These are phyloP conservation scores for Andricus curvator DNA, from an alignment of 2,888 invertebrate genomes.

Conservation along the genomic window DNA sequence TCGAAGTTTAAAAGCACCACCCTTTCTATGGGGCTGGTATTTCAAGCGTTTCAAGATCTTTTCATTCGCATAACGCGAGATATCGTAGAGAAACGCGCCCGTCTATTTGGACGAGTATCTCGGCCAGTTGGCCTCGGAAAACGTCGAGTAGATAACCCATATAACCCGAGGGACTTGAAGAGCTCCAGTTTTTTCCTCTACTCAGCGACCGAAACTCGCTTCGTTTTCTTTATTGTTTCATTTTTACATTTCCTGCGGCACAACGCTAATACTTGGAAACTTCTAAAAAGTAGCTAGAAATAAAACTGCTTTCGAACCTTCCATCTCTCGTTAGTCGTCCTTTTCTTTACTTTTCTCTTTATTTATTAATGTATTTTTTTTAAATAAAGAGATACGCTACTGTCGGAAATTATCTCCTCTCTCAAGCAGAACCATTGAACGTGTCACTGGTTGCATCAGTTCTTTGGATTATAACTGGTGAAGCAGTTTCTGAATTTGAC, in stretches of 20 bases:
- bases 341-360: not conserved
- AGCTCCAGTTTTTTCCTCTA: not conserved
- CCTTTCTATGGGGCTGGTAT: not conserved
- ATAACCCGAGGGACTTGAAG: constrained; percentile 1
- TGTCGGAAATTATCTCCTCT: too few species aligned
- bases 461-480: too few species aligned
- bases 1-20: not conserved
- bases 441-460: too few species aligned
- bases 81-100: not conserved
- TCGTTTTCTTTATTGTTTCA: not conserved
- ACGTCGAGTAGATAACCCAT: not conserved
- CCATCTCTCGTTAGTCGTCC: not conserved
- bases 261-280: not conserved
- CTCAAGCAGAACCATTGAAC: too few species aligned
- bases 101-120: not conserved
- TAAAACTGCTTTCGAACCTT: not conserved
- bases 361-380: not conserved
- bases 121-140: not conserved
- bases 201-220: constrained; percentile 7
- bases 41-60: not conserved
- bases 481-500: too few species aligned
- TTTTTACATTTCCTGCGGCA: not conserved
- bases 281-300: not conserved
- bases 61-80: not conserved
- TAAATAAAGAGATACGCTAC: too few species aligned